These are phyloP conservation scores for Aselliscus stoliczkanus DNA, from an alignment of 2,797 vertebrate genomes.

Conservation along the genomic window DNA sequence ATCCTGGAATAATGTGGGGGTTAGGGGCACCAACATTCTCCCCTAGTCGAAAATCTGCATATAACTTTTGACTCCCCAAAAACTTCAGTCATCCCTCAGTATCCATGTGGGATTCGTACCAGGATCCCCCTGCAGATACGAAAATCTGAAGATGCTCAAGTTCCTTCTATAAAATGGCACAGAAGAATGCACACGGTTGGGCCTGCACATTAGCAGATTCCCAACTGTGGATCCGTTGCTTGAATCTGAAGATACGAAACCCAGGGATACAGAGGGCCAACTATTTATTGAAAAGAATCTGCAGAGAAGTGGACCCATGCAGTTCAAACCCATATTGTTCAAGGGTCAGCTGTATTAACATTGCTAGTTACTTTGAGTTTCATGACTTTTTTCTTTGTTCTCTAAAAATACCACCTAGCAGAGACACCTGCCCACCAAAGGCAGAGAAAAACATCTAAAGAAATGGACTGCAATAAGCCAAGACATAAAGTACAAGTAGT, in stretches of 20 bases:
- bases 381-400: neutral
- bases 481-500: neutral
- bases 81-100: neutral
- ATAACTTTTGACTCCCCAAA: neutral
- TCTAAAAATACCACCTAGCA: neutral
- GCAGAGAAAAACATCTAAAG: neutral
- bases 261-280: neutral
- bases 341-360: neutral
- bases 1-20: neutral
- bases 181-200: neutral
- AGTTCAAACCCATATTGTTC: neutral
- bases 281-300: neutral
- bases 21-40: too few species aligned
- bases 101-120: neutral
- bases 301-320: neutral
- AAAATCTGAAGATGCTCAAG: neutral
- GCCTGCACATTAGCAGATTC: neutral
- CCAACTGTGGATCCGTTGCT: neutral
- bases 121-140: neutral
- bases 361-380: neutral
- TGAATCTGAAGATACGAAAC: neutral
- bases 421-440: neutral
- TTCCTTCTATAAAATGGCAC: neutral
- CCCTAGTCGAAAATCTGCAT: neutral
- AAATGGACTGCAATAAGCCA: neutral